Percentiles rank a stretch among this genome's conserved stretches.
These are phyloP conservation scores for Lanistes nyassanus DNA, from an alignment of 1,140 invertebrate species.

Conservation along the genomic window DNA sequence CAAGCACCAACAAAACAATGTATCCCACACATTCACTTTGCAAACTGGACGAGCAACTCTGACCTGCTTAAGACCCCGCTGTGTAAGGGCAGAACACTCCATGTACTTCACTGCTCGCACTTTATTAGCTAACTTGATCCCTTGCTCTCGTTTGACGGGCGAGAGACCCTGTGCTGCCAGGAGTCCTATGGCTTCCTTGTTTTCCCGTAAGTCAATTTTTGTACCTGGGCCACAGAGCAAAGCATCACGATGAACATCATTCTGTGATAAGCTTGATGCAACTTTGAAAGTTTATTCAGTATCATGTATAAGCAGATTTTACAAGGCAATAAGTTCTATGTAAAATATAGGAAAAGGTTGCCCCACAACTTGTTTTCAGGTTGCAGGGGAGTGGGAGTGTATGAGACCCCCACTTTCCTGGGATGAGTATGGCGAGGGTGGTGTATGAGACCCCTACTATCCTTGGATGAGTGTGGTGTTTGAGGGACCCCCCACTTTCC, in stretches of 20 bases:
- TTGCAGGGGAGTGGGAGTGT: too few relatives aligned
- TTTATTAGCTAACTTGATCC: constrained; percentile 69
- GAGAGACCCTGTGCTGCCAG: constrained; percentile 94
- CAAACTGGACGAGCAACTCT: not conserved
- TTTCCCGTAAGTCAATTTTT: constrained; percentile 90
- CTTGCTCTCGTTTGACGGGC: constrained; percentile 77
- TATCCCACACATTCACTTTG: too few relatives aligned
- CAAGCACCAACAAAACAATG: too few relatives aligned
- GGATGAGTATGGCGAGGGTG: too few relatives aligned
- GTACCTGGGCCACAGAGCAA: constrained; percentile 61
- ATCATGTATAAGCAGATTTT: not conserved
- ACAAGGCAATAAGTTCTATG: not conserved
- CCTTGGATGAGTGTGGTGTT: too few relatives aligned
- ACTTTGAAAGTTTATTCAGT: not conserved
- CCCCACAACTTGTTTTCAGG: too few relatives aligned
- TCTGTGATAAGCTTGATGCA: not conserved
- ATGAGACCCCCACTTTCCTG: too few relatives aligned
- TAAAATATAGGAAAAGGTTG: constrained; percentile 25
- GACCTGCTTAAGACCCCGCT: constrained; percentile 68
- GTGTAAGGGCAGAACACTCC: constrained; percentile 76
- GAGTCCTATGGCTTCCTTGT: constrained; percentile 96
- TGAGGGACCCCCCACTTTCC: too few relatives aligned
- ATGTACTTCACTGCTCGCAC: constrained; percentile 65
- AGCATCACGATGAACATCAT: not conserved
- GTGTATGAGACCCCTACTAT: too few relatives aligned